Evolutionary conservation across 2,888 invertebrate species (phyloP), one percentile per base, ranked within the genome.

Genomic region (Eucera pruinosa): DNA sequence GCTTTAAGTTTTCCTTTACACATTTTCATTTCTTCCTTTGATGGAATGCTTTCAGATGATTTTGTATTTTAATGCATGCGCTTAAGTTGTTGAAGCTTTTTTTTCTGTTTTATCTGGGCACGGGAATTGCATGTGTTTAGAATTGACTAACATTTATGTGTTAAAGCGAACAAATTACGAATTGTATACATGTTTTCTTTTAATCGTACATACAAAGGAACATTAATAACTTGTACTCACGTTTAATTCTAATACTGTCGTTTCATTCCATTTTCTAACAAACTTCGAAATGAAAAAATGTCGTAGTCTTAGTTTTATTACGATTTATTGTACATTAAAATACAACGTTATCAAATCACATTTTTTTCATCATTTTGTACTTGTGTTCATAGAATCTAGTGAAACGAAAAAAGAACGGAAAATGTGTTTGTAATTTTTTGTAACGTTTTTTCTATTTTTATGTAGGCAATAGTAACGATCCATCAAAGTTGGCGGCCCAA

Each of bases 401-500:
- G 1, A 7, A 45, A 30, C 2, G 6, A 30, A 30, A 30, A 30
- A 30, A 30, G 6, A 30, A 30, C 47, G 25, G n/a, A 11, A 20
- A 27, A n/a, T 15, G 0, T 1, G 11, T 55, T 65, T 2, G 1
- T n/a, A 52, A 20, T 25, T 25, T 23, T 50, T 1, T 11, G 11
- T 74, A 74, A 73, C n/a, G n/a, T 18, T 15, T 25, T 64, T 54
- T 75, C 13, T 69, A 50, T 64, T 50, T 78, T 50, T 36, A 77
- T 64, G 39, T 84, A 91, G 92, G 90, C 43, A 83, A 62, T 84
- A 84, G 64, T 86, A 89, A 86, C 80, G 92, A 92, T 67, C 83
- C 89, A 47, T 87, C 90, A 66, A 92, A 92, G 87, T 79, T 92
- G 85, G 85, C 87, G 61, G 85, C 84, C 57, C 91, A 90, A 61